These are phyloP conservation scores for Aspiorhynchus laticeps DNA, from an alignment of 2,113 vertebrate genomes.

Conservation along the genomic window DNA sequence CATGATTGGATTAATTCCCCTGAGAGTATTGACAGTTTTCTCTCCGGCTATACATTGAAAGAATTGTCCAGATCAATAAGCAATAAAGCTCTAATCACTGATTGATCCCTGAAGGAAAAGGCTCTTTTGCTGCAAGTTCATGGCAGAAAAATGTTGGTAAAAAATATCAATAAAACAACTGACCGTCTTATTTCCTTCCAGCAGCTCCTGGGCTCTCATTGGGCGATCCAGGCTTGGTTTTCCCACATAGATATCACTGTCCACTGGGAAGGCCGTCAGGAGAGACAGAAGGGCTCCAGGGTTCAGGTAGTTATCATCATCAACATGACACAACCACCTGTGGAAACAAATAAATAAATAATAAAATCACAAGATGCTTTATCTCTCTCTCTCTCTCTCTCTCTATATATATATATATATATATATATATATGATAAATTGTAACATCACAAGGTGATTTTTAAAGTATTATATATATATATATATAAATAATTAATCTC, in stretches of 20 bases:
- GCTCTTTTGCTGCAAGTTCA: not conserved
- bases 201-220: constrained; percentile 80
- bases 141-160: not conserved
- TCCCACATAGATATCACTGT: constrained; percentile 83
- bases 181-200: constrained; percentile 83
- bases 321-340: constrained; percentile 91
- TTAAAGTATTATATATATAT: too few relatives aligned
- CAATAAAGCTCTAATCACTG: constrained; percentile 54
- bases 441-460: too few relatives aligned
- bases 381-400: not conserved
- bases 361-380: not conserved
- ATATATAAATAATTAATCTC: too few relatives aligned
- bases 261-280: constrained; percentile 75
- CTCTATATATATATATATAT: not conserved
- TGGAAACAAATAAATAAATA: not conserved
- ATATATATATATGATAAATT: too few relatives aligned
- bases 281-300: constrained; percentile 77
- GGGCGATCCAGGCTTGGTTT: constrained; percentile 89
- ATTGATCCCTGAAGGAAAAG: constrained; percentile 45
- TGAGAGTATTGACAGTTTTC: not conserved
- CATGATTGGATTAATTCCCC: constrained; percentile 1
- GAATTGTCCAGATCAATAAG: constrained; percentile 52
- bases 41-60: not conserved
- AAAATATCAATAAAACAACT: constrained; percentile 20
- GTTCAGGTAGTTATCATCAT: constrained; percentile 94